Base-by-base conservation (phyloP, 2,797 vertebrate genomes). In the Tapera naevia region DNA sequence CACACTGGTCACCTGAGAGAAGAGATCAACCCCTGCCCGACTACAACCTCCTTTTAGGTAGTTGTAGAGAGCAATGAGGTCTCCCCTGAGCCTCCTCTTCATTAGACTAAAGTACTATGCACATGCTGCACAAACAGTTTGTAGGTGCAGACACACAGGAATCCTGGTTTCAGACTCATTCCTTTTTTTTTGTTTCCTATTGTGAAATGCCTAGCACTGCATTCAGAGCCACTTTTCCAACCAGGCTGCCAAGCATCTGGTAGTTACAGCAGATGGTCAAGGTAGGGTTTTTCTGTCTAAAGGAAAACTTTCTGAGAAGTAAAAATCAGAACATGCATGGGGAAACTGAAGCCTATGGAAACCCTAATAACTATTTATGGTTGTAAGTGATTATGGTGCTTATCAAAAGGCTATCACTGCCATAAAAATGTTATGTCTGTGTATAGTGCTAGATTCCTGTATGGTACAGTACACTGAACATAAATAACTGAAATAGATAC, bases 401-500 rank as follows among this genome's bases (percentile, higher is more conserved):
- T 70, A 50, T 76, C 70, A 73, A 39, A n/a, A 7, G 39, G 54
- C 11, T 91, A 66, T 50, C 80, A 73, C 35, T 73, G 70, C 80
- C 67, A 53, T 19, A 56, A 39, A 86, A 76, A 6, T 9, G 3
- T 39, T 39, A 13, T 32, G 13, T 57, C 23, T 33, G 62, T 37
- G 37, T 17, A 27, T 13, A 32, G 25, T 10, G 23, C 37, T 86
- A 64, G 33, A 46, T 86, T 78, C 19, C 28, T 58, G 6, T 35
- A 30, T 0, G 1, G 30, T 61, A 58, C n/a, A 39, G 27, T n/a
- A 24, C 17, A 33, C 27, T 58, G 60, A 65, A 74, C 51, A 23
- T 54, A 80, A 89, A 91, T 65, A 90, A 79, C 48, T 80, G 37
- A 43, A 88, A 91, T 22, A 76, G 67, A 24, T 86, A 17, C 57